Percentiles rank a stretch among this genome's conserved stretches.
Conservation (phyloP, 23 tunicate species). For the Halocynthia aurantium region DNA sequence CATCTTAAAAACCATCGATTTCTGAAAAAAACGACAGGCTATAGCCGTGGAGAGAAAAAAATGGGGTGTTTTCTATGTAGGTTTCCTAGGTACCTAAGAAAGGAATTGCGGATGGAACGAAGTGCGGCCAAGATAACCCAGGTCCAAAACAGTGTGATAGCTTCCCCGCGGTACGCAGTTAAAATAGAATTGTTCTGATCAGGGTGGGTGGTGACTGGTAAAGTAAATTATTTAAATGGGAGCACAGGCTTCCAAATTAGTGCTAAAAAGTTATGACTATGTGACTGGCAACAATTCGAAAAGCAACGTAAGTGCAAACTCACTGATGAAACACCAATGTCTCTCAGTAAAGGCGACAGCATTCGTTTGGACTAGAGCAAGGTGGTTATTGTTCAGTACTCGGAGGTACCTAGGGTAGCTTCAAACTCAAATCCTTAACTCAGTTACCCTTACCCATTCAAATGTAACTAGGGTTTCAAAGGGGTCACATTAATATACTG, state of each 20-base stretch:
- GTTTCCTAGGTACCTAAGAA: no score
- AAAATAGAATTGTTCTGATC: no score
- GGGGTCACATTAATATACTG: not conserved
- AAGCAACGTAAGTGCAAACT: not conserved
- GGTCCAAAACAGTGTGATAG: no score
- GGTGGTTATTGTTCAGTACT: not conserved
- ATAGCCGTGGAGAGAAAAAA: no score
- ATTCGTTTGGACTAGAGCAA: slow-evolving; percentile 18
- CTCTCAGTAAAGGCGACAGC: slow-evolving; percentile 18
- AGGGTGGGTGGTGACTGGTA: no score
- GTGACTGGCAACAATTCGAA: slow-evolving; percentile 13
- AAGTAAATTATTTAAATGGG: not conserved
- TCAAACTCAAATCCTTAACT: not conserved
- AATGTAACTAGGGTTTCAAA: not conserved
- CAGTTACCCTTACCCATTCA: no score
- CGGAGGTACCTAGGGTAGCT: not conserved
- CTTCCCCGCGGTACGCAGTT: no score
- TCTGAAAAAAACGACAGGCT: no score
- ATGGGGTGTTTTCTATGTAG: no score
- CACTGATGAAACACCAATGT: not conserved
- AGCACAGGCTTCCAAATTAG: slow-evolving; percentile 11
- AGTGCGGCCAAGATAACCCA: no score
- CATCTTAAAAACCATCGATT: no score
- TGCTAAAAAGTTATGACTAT: slow-evolving; percentile 15
- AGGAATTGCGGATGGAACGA: no score